Evolutionary conservation across 1,140 invertebrate species (phyloP).

Genomic region (Pseudomyrmex pallidus): DNA sequence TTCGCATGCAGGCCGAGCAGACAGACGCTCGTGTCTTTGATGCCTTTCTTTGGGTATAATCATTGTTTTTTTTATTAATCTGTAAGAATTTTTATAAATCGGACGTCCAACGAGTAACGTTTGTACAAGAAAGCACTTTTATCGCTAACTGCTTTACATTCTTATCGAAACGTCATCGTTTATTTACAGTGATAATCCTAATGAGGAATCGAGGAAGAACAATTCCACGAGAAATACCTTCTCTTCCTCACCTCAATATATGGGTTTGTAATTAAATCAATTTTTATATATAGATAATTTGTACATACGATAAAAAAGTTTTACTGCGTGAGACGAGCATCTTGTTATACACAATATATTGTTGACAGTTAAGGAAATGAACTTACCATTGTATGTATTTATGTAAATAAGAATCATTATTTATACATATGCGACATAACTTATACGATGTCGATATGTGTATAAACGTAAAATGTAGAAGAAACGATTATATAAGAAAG

Average conservation of each 20-base stretch:
- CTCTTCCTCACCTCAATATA: constrained; percentile 83
- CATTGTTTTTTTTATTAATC: constrained; percentile 64
- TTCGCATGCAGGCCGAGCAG: constrained; percentile 89
- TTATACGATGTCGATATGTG: constrained; percentile 60
- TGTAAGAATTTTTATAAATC: constrained; percentile 32
- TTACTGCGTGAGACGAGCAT: constrained; percentile 61
- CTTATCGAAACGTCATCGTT: constrained; percentile 45
- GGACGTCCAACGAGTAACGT: neutral
- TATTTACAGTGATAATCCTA: constrained; percentile 79
- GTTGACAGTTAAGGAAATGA: constrained; percentile 55
- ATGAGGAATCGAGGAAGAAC: constrained; percentile 79
- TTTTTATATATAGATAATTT: constrained; percentile 78
- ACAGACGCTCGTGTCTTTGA: constrained; percentile 89
- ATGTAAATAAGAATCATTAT: constrained; percentile 64
- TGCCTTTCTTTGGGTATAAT: constrained; percentile 93
- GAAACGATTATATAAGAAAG: constrained; percentile 69
- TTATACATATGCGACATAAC: constrained; percentile 55
- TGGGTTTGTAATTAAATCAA: constrained; percentile 81
- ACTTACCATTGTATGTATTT: constrained; percentile 59
- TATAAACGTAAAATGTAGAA: constrained; percentile 67
- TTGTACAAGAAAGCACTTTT: constrained; percentile 2
- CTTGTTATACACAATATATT: constrained; percentile 56
- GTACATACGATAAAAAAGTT: constrained; percentile 69
- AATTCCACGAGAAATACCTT: constrained; percentile 78
- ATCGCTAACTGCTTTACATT: neutral